Base-by-base conservation (phyloP, 2,113 vertebrate genomes). In the Odobenus rosmarus region DNA sequence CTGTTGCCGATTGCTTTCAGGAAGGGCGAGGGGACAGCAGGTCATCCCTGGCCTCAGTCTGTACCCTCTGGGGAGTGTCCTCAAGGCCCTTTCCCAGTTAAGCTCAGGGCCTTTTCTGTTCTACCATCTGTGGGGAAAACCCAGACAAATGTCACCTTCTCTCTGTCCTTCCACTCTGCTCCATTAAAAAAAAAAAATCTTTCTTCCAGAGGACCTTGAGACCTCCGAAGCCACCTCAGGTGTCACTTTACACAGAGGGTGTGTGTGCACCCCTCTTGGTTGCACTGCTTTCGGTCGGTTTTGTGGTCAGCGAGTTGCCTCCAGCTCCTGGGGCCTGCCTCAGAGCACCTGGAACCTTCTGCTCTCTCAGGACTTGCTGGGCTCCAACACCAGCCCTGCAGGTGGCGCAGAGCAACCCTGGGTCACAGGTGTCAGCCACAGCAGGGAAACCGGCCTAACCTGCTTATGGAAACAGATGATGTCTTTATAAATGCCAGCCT, bases 371-470 rank as follows among this genome's bases (percentile, higher is more conserved):
- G 16, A 10, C 28, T 61, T n/a, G 19, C 67, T 59, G 46, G 76
- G 23, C 23, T 42, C 76, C 61, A 49, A 24, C 57, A 57, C 59
- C 9, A 13, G 79, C 33, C 64, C 85, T 6, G 79, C 49, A 96
- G 96, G 92, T 93, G 86, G 2, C 51, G 95, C 36, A 42, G 26
- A 61, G 77, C 74, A 96, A 90, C 59, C 19, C 62, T 18, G 33
- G 79, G 28, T 64, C n/a, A 42, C 36, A 89, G 51, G 80, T 28
- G 7, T 18, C 46, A 53, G 28, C 86, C 24, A 1, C 74, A 76
- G 85, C 95, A 96, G 97, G 64, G 89, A 88, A 92, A 97, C 98
- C 72, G 57, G 94, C 96, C 89, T 55, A 98, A 97, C 96, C 97
- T 96, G 96, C 98, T 98, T 79, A 33, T 85, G 84, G 88, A 62